Percentiles rank a stretch among this genome's conserved stretches.
Conservation (phyloP, 2,113 vertebrate species). For the Tauraco erythrolophus region DNA sequence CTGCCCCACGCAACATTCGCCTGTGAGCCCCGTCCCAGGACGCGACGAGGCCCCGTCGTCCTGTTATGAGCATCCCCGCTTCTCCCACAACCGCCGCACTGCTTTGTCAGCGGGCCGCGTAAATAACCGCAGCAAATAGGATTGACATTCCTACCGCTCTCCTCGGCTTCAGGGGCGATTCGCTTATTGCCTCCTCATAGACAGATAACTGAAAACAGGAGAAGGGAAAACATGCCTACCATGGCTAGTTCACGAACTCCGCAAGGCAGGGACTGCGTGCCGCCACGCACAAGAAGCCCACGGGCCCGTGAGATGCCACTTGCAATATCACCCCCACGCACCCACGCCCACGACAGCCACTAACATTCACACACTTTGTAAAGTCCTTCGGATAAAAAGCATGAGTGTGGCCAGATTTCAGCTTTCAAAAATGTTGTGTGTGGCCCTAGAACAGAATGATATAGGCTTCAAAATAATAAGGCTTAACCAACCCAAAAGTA, state of each 20-base stretch:
- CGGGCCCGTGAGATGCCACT: fast-evolving
- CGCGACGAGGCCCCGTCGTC: not conserved
- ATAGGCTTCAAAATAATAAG: constrained; percentile 47
- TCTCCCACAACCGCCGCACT: not conserved
- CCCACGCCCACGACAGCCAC: not conserved
- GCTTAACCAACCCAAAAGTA: constrained; percentile 50
- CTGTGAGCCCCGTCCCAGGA: not conserved
- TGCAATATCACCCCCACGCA: not conserved
- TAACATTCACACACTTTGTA: not conserved
- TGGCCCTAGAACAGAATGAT: constrained; percentile 49
- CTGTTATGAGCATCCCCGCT: not conserved
- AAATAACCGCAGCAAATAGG: not conserved
- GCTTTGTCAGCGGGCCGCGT: not conserved
- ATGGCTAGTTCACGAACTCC: not conserved
- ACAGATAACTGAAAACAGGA: not conserved
- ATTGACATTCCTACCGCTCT: not conserved
- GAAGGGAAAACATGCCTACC: not conserved
- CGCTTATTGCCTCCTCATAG: not conserved
- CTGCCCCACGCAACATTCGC: not conserved
- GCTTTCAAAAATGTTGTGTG: constrained; percentile 50
- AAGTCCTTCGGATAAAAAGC: constrained; percentile 23
- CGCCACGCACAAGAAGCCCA: not conserved
- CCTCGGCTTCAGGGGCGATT: not conserved
- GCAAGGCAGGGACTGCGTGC: not conserved
- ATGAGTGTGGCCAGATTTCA: not conserved